phyloP scores from a whole-genome alignment of 2,888 invertebrate species.

The Nemapogon koenigi region DNA sequence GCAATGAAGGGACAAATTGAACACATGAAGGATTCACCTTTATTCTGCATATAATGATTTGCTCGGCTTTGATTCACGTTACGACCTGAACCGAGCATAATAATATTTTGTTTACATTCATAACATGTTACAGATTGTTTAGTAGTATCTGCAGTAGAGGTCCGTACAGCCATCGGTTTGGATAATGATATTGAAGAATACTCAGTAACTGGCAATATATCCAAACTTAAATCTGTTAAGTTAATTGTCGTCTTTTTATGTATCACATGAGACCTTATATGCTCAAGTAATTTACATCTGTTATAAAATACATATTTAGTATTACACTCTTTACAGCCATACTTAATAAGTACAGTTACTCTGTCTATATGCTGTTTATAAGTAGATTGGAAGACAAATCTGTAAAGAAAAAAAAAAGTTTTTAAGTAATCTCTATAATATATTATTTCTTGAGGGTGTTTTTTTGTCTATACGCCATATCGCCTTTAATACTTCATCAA shows the following conservation, averaged over 20 bases:
- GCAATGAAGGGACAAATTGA: slow-evolving; percentile 46
- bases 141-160: too few relatives aligned
- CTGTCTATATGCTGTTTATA: slow-evolving; percentile 41
- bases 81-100: not conserved
- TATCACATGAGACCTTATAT: slow-evolving; percentile 53
- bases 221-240: slow-evolving; percentile 42
- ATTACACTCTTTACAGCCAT: slow-evolving; percentile 41
- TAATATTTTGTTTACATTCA: too few relatives aligned
- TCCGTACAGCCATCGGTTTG: too few relatives aligned
- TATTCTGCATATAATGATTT: slow-evolving; percentile 39
- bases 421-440: too few relatives aligned
- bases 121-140: not conserved
- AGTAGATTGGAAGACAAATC: slow-evolving; percentile 45
- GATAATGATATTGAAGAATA: too few relatives aligned
- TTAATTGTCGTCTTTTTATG: slow-evolving; percentile 54
- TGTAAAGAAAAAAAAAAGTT: slow-evolving; percentile 26
- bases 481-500: too few relatives aligned
- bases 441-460: too few relatives aligned
- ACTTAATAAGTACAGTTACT: slow-evolving; percentile 47
- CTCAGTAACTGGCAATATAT: slow-evolving; percentile 33
- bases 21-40: slow-evolving; percentile 34
- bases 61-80: slow-evolving; percentile 19
- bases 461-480: not conserved
- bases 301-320: slow-evolving; percentile 38
- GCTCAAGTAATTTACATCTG: slow-evolving; percentile 52